Evolutionary conservation across 2,797 vertebrate genomes (phyloP).

Genomic region (Hemibagrus guttatus): DNA sequence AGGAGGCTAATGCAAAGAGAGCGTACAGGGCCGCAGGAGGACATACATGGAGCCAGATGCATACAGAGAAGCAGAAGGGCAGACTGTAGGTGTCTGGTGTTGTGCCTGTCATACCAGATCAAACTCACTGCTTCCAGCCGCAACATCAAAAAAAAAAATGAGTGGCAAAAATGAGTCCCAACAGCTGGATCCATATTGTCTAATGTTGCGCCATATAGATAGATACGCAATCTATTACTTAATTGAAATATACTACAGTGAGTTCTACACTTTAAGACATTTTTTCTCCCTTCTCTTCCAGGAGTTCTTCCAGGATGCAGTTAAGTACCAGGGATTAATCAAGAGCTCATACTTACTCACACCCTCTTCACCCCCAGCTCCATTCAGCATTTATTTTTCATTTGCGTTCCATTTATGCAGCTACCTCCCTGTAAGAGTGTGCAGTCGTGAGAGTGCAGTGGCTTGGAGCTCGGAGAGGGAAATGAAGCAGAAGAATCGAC

Average conservation of each 20-base stretch:
- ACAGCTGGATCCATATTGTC: background rate
- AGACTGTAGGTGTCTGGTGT: conserved; percentile 37
- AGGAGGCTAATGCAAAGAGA: conserved; percentile 23
- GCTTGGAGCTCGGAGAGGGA: conserved; percentile 48
- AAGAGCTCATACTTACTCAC: conserved; percentile 6
- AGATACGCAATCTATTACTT: background rate
- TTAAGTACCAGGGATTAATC: conserved; percentile 24
- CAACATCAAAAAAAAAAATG: conserved; percentile 36
- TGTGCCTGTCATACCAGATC: conserved; percentile 44
- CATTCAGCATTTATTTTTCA: conserved; percentile 60
- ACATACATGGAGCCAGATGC: conserved; percentile 29
- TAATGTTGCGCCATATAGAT: background rate
- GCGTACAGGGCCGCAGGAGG: conserved; percentile 2
- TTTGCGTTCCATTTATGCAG: conserved; percentile 54
- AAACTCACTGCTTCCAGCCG: conserved; percentile 19
- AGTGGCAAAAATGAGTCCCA: background rate
- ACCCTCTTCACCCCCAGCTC: background rate
- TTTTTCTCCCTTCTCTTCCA: background rate
- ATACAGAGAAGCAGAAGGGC: conserved; percentile 20
- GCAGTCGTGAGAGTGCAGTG: conserved; percentile 19
- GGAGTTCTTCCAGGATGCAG: background rate
- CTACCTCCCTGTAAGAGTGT: conserved; percentile 43
- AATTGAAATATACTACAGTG: background rate
- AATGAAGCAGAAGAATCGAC: conserved; percentile 60
- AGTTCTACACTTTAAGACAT: background rate